Evolutionary conservation across 2,888 invertebrate species (phyloP), one percentile per base, ranked within the genome.

Genomic region (Falcaria lacertinaria): DNA sequence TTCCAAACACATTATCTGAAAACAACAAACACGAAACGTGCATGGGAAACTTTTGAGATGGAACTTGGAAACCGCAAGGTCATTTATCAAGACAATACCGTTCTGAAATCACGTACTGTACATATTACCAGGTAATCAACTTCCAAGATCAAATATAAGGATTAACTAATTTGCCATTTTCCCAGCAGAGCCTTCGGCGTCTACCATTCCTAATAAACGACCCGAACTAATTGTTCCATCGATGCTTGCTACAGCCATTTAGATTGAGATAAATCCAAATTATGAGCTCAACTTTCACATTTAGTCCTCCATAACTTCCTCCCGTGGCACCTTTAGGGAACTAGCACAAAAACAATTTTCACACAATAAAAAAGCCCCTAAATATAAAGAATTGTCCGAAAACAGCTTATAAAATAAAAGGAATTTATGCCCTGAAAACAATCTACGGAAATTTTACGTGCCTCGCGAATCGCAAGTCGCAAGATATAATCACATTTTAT

Each of bases 401-500:
- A 69, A 72, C 57, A 54, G 66, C 52, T 73, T 74, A 74, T 74
- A 65, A 73, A 80, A 79, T 74, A 76, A 78, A 76, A 71, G 53
- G 48, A 55, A 69, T 79, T 74, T 75, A 73, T 73, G 69, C 74
- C 73, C 76, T 58, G 64, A 71, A 76, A 81, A 84, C 74, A 87
- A 84, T 87, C 82, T 80, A 85, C 69, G 52, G 58, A 64, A 75
- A 75, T 80, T 83, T 85, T 75, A 78, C 74, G 69, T 70, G 76
- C 71, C 73, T 72, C 67, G 71, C 77, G 74, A 84, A 85, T 83
- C 81, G 73, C 83, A 69, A 81, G 80, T 79, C 75, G 69, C 78
- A 54, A 81, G 88, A 89, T 88, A 85, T 82, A 75, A 89, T 88
- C 89, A 70, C 78, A 69, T 76, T 88, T 89, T 89, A 89, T 86